phyloP scores from a whole-genome alignment of 2,888 invertebrate genomes.

The Eurois occulta region DNA sequence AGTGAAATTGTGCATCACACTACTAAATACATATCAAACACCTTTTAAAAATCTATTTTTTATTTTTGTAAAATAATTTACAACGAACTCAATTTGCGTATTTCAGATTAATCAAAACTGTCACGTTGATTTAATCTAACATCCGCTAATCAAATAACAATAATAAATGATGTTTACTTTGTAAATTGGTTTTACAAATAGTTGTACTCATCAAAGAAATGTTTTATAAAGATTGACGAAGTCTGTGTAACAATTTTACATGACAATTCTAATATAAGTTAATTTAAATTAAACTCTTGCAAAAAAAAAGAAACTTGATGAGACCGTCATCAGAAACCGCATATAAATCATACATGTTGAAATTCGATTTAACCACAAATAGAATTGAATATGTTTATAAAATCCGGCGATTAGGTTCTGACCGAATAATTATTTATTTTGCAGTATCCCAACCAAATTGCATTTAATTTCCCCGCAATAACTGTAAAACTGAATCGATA shows the following conservation, averaged over 20 bases:
- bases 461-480: slow-evolving; percentile 33
- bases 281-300: neutral
- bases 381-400: slow-evolving; percentile 25
- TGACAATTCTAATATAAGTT: neutral
- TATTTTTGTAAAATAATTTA: neutral
- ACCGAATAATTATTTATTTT: slow-evolving; percentile 41
- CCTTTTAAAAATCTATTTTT: neutral
- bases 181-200: neutral
- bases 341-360: neutral
- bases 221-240: no score
- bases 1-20: neutral
- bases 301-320: neutral
- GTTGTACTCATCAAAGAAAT: neutral
- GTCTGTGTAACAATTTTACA: neutral
- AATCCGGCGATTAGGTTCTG: slow-evolving; percentile 29
- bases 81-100: neutral
- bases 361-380: slow-evolving; percentile 41
- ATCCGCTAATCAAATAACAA: neutral
- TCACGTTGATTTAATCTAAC: neutral
- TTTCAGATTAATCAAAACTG: neutral
- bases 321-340: neutral
- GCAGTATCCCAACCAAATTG: slow-evolving; percentile 33
- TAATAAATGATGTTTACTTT: neutral
- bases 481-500: slow-evolving; percentile 3
- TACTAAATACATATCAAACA: neutral